Conservation (phyloP, 2,888 invertebrate species). For the Drosophila phalerata region DNA sequence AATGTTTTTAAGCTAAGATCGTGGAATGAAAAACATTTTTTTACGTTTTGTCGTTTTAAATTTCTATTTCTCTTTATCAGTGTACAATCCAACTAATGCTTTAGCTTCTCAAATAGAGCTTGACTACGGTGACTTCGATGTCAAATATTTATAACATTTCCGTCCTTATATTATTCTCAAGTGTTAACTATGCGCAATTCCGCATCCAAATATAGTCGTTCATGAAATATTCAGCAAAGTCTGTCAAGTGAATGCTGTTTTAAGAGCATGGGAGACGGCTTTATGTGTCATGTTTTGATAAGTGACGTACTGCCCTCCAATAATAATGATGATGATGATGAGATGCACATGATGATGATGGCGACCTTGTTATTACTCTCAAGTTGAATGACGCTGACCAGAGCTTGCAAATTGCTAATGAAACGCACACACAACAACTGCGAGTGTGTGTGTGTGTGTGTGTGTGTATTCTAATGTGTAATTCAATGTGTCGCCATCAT, state of each 20-base stretch:
- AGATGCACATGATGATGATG: slow-evolving; percentile 20
- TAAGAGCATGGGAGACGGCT: not conserved
- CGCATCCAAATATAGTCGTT: slow-evolving; percentile 10
- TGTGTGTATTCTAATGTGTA: not conserved
- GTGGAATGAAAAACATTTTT: too few species aligned
- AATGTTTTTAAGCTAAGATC: too few species aligned
- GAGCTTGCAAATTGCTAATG: slow-evolving; percentile 31
- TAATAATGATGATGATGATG: slow-evolving; percentile 1
- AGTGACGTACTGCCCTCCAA: not conserved
- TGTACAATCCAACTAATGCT: too few species aligned
- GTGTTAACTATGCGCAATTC: slow-evolving; percentile 8
- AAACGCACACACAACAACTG: slow-evolving; percentile 19
- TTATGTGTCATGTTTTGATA: slow-evolving; percentile 24
- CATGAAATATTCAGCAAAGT: slow-evolving; percentile 20
- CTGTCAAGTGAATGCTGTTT: slow-evolving; percentile 18
- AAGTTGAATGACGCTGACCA: slow-evolving; percentile 22
- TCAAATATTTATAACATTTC: slow-evolving; percentile 14
- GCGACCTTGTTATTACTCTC: slow-evolving; percentile 32
- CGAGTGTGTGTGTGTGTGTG: slow-evolving; percentile 2
- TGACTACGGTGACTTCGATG: slow-evolving; percentile 14
- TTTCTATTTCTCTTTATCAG: too few species aligned
- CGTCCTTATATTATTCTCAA: slow-evolving; percentile 2
- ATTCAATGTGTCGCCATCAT: slow-evolving; percentile 8
- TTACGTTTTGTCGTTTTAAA: too few species aligned
- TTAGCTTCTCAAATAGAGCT: too few species aligned